phyloP scores from a whole-genome alignment of 2,888 invertebrate species.

The Euclidia mi region DNA sequence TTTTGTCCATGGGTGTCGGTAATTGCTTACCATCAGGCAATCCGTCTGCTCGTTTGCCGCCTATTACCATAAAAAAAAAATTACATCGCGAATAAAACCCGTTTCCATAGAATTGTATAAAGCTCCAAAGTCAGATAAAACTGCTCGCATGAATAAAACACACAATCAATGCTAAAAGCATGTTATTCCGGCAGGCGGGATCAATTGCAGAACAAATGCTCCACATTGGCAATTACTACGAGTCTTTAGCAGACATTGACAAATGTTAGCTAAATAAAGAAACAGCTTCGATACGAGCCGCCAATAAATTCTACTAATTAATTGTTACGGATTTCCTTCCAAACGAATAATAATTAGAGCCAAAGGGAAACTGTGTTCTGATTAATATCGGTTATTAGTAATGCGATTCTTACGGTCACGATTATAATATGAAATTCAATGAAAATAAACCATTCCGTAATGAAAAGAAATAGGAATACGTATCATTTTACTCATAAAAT shows the following conservation, averaged over 20 bases:
- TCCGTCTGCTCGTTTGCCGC: too few species aligned
- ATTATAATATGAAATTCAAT: neutral
- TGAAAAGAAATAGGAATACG: too few species aligned
- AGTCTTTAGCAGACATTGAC: slow-evolving; percentile 55
- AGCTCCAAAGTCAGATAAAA: too few species aligned
- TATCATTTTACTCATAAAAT: too few species aligned
- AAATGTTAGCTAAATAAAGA: slow-evolving; percentile 65
- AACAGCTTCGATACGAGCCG: slow-evolving; percentile 50
- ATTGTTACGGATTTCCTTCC: slow-evolving; percentile 29
- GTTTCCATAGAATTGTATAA: too few species aligned
- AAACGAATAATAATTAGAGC: slow-evolving; percentile 29
- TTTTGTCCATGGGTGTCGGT: too few species aligned
- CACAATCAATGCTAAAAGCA: neutral
- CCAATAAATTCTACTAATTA: slow-evolving; percentile 55
- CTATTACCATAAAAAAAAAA: too few species aligned
- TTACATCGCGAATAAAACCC: too few species aligned
- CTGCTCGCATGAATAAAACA: neutral
- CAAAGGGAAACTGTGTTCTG: slow-evolving; percentile 12
- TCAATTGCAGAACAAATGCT: slow-evolving; percentile 20
- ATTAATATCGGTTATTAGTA: slow-evolving; percentile 3
- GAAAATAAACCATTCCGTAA: neutral
- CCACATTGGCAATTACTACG: slow-evolving; percentile 44
- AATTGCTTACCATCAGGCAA: too few species aligned
- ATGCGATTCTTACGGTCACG: neutral
- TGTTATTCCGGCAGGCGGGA: neutral